Evolutionary conservation across 2,797 vertebrate genomes (phyloP).

Genomic region (Apodemus agrarius): DNA sequence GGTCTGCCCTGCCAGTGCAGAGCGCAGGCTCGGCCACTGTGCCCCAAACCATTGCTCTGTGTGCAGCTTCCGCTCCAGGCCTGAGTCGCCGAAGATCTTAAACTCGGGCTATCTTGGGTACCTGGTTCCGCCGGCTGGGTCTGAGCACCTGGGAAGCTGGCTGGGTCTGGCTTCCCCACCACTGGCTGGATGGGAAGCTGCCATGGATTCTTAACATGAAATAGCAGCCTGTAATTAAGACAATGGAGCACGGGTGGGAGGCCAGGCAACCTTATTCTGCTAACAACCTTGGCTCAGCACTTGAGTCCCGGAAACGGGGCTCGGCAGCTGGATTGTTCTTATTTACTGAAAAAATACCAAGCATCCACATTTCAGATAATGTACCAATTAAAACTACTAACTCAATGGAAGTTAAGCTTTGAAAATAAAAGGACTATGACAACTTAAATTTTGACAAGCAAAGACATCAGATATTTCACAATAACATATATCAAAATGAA

Average conservation of each 20-base stretch:
- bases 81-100: too few species aligned
- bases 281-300: neutral
- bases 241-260: neutral
- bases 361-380: neutral
- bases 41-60: too few species aligned
- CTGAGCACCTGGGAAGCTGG: too few species aligned
- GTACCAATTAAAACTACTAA: neutral
- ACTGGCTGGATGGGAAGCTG: too few species aligned
- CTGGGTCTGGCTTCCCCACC: too few species aligned
- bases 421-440: too few species aligned
- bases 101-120: too few species aligned
- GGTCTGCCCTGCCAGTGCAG: too few species aligned
- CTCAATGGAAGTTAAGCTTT: neutral
- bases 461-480: neutral
- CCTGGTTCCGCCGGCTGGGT: too few species aligned
- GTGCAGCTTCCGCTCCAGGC: too few species aligned
- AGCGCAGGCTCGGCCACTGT: too few species aligned
- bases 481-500: neutral
- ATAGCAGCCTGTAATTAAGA: conserved; percentile 72
- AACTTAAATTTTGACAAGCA: too few species aligned
- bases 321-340: neutral
- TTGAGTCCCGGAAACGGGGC: neutral
- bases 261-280: neutral
- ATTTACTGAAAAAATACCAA: neutral
- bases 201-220: conserved; percentile 53